Evolutionary conservation across 2,888 invertebrate genomes (phyloP).

Genomic region (Drosophila anomalata): DNA sequence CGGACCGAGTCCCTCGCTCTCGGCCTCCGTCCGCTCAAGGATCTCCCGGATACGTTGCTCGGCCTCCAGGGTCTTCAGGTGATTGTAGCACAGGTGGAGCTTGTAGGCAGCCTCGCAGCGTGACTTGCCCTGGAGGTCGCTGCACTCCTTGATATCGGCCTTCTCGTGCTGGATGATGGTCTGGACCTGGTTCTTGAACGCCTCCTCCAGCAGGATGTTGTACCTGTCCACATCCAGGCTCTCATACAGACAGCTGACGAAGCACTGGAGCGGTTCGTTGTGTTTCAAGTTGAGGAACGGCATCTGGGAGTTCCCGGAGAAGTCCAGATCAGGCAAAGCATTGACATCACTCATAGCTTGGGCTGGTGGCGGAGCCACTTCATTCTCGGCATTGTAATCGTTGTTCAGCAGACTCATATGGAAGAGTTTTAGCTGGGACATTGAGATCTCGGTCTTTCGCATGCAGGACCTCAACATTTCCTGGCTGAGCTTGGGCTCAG

Average conservation of each 20-base stretch:
- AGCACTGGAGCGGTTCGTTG: conserved; percentile 76
- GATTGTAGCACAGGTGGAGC: conserved; percentile 70
- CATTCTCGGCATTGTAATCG: conserved; percentile 48
- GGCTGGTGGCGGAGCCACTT: conserved; percentile 16
- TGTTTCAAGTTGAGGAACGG: conserved; percentile 50
- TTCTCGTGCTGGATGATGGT: conserved; percentile 52
- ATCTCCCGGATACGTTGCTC: conserved; percentile 64
- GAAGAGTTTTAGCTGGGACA: conserved; percentile 75
- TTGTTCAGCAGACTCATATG: conserved; percentile 59
- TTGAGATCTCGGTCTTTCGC: conserved; percentile 76
- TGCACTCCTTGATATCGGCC: conserved; percentile 62
- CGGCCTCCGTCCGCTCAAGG: conserved; percentile 53
- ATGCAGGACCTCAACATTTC: conserved; percentile 72
- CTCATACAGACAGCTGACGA: conserved; percentile 77
- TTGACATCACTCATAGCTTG: conserved; percentile 41
- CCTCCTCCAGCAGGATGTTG: conserved; percentile 70
- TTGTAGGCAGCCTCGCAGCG: conserved; percentile 73
- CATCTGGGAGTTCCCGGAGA: conserved; percentile 26
- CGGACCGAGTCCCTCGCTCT: conserved; percentile 30
- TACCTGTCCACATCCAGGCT: conserved; percentile 69
- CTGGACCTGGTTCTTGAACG: conserved; percentile 58
- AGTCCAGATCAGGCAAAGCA: conserved; percentile 44
- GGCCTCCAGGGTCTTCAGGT: conserved; percentile 65
- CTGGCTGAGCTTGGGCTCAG: conserved; percentile 42
- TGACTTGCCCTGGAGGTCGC: conserved; percentile 59